phyloP scores from a whole-genome alignment of 2,113 vertebrate genomes.

The Girardinichthys multiradiatus region DNA sequence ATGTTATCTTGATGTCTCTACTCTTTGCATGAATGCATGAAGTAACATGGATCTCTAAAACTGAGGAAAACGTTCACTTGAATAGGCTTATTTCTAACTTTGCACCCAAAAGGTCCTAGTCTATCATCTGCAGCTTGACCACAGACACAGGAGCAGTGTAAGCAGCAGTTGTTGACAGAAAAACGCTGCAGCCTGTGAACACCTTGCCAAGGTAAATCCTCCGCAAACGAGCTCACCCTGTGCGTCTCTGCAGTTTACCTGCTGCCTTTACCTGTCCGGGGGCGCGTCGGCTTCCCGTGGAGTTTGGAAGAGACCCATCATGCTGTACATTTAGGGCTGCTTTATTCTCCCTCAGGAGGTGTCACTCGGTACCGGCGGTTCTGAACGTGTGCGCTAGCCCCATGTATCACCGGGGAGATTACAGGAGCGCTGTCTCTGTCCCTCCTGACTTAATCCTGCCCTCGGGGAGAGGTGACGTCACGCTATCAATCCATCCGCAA shows the following conservation, averaged over 20 bases:
- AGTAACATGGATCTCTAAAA: neutral
- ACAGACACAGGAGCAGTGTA: conserved; percentile 7
- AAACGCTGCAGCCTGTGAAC: conserved; percentile 40
- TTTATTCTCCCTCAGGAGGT: conserved; percentile 6
- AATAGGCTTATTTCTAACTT: neutral
- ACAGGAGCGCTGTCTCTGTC: conserved; percentile 73
- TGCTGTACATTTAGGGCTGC: conserved; percentile 27
- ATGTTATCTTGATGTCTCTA: neutral
- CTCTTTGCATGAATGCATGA: neutral
- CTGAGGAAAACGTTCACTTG: neutral
- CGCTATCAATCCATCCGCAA: conserved; percentile 69
- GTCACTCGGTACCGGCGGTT: conserved; percentile 33
- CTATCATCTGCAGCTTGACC: conserved; percentile 13
- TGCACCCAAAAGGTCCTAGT: conserved; percentile 31
- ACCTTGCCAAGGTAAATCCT: conserved; percentile 65
- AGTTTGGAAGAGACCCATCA: conserved; percentile 44
- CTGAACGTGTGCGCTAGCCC: conserved; percentile 69
- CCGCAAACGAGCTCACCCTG: conserved; percentile 37
- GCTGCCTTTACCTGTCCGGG: conserved; percentile 57
- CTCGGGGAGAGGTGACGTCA: conserved; percentile 75
- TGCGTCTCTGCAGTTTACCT: conserved; percentile 61
- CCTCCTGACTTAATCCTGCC: conserved; percentile 77
- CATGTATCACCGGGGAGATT: conserved; percentile 72
- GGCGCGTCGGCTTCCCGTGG: conserved; percentile 41
- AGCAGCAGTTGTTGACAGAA: conserved; percentile 61